phyloP scores from a whole-genome alignment of 1,140 invertebrate species.

The Formica exsecta region DNA sequence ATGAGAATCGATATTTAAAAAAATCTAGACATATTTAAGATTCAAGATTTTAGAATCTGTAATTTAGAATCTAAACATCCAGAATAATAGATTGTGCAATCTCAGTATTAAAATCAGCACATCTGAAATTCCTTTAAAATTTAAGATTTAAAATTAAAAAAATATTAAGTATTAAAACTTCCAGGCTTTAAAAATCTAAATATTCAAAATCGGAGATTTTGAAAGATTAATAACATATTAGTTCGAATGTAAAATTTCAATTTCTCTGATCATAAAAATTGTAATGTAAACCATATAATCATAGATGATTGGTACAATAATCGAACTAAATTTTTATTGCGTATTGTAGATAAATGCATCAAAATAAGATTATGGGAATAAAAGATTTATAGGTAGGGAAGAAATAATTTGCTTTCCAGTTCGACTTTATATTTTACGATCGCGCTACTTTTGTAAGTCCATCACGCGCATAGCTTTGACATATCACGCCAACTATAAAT shows the following conservation, averaged over 20 bases:
- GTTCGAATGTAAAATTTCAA: not conserved
- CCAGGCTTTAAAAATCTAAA: not conserved
- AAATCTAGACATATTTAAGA: not conserved
- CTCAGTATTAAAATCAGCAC: not conserved
- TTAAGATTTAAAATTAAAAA: not conserved
- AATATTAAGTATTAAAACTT: not conserved
- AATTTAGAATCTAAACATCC: not conserved
- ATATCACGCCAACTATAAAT: slow-evolving; percentile 57
- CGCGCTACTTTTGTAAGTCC: slow-evolving; percentile 37
- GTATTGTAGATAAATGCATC: slow-evolving; percentile 14
- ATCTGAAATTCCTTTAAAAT: not conserved
- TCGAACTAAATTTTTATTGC: slow-evolving; percentile 10
- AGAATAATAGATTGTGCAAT: not conserved
- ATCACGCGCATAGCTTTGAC: slow-evolving; percentile 41
- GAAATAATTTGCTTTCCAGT: slow-evolving; percentile 5
- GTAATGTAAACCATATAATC: too few species aligned
- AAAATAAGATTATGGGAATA: slow-evolving; percentile 20
- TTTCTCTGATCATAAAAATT: not conserved
- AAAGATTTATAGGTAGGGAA: slow-evolving; percentile 12
- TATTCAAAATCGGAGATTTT: not conserved
- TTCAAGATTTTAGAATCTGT: not conserved
- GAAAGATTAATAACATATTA: not conserved
- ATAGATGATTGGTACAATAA: not conserved
- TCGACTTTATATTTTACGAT: slow-evolving; percentile 48
- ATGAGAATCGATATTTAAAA: not conserved